Conservation (phyloP, 2,113 vertebrate species). For the Prolemur simus region DNA sequence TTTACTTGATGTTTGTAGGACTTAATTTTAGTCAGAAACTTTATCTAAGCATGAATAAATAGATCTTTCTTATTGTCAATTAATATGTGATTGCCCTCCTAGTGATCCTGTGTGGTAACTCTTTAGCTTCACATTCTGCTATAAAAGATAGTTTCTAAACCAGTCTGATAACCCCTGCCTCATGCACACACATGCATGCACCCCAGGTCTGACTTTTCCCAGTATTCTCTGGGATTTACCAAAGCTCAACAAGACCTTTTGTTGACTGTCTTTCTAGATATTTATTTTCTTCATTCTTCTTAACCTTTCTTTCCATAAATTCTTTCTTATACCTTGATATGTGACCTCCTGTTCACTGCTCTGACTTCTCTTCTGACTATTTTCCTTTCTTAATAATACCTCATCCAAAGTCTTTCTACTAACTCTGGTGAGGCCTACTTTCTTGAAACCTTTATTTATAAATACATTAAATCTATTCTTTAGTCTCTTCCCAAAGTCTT, state of each 20-base stretch:
- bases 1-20: neutral
- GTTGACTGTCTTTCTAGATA: neutral
- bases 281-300: conserved; percentile 28
- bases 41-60: neutral
- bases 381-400: neutral
- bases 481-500: neutral
- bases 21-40: neutral
- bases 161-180: neutral
- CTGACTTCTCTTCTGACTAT: neutral
- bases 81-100: neutral
- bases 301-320: neutral
- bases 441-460: conserved; percentile 35
- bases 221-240: neutral
- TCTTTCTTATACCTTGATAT: neutral
- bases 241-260: neutral
- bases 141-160: neutral
- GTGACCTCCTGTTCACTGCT: neutral
- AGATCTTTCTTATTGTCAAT: neutral
- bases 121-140: neutral
- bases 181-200: neutral
- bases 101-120: neutral
- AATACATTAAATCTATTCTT: neutral
- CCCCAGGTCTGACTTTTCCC: neutral
- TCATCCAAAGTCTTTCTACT: neutral
- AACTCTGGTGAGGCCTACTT: neutral